These are phyloP conservation scores for Buphagus erythrorhynchus DNA, from an alignment of 2,797 vertebrate species.

Conservation along the genomic window DNA sequence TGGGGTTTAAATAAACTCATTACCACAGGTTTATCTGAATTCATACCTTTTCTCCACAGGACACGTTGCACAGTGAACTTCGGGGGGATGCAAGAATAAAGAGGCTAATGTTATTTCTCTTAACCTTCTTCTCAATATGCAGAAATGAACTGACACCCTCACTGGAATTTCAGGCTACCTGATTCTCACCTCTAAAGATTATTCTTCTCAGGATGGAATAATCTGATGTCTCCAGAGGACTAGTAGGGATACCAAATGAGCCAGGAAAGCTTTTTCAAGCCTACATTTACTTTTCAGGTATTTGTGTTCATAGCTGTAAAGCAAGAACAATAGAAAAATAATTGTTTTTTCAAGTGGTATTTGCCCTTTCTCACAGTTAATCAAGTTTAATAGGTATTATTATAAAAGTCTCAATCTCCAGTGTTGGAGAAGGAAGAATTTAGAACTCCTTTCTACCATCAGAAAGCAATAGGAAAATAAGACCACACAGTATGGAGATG, in stretches of 20 bases:
- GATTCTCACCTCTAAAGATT: neutral
- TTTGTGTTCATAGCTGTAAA: neutral
- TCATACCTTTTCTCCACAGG: neutral
- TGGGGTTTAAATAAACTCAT: neutral
- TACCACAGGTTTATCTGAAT: neutral
- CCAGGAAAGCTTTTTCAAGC: neutral
- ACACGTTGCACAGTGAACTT: rapidly evolving
- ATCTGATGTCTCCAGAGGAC: neutral
- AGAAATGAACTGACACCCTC: neutral
- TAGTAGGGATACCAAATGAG: neutral
- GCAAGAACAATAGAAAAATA: neutral
- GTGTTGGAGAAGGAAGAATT: neutral
- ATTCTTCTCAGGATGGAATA: neutral
- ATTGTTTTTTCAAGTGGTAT: neutral
- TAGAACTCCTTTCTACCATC: neutral
- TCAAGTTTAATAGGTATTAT: neutral
- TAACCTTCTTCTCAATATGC: neutral
- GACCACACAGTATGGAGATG: neutral
- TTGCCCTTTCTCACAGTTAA: neutral
- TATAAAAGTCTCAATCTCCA: neutral
- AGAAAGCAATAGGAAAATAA: neutral
- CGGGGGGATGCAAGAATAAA: neutral
- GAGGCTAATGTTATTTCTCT: neutral
- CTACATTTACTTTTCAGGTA: neutral
- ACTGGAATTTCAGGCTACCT: neutral